Percentiles rank a stretch among this genome's conserved stretches.
phyloP scores from a whole-genome alignment of 1,140 invertebrate species.

The Drosophila serrata region DNA sequence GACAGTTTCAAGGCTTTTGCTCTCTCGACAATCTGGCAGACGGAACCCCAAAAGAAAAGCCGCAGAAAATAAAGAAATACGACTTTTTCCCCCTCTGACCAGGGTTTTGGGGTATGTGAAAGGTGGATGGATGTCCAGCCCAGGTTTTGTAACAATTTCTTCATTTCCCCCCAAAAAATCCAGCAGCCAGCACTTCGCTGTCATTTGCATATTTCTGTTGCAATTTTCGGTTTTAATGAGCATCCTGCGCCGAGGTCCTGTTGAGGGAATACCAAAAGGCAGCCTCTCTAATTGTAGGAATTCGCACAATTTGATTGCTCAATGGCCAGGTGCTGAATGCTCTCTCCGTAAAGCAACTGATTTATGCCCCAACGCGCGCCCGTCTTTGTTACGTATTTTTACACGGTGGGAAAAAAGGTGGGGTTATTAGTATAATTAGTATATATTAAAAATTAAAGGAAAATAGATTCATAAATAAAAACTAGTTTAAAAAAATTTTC shows the following conservation, averaged over 20 bases:
- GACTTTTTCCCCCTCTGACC: slow-evolving; percentile 51
- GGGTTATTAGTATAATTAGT: too few relatives aligned
- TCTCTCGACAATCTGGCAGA: slow-evolving; percentile 40
- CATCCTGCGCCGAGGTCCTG: slow-evolving; percentile 22
- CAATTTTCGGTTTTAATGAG: slow-evolving; percentile 63
- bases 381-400: slow-evolving; percentile 50
- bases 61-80: slow-evolving; percentile 53
- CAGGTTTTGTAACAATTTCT: slow-evolving; percentile 7
- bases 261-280: slow-evolving; percentile 6
- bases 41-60: slow-evolving; percentile 49
- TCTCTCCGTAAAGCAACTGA: slow-evolving; percentile 47
- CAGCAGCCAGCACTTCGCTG: background rate
- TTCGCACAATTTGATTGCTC: slow-evolving; percentile 69
- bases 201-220: slow-evolving; percentile 61
- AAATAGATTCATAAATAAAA: too few relatives aligned
- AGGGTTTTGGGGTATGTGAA: slow-evolving; percentile 12
- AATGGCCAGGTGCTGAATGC: slow-evolving; percentile 51
- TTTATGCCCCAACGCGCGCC: slow-evolving; percentile 58
- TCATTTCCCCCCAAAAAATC: background rate
- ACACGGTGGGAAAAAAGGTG: background rate
- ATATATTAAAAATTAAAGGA: too few relatives aligned
- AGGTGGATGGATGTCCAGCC: slow-evolving; percentile 29
- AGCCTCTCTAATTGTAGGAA: slow-evolving; percentile 57
- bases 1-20: slow-evolving; percentile 79
- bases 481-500: too few relatives aligned